phyloP scores from a whole-genome alignment of 2,888 invertebrate genomes.

The Aphodius sticticus region DNA sequence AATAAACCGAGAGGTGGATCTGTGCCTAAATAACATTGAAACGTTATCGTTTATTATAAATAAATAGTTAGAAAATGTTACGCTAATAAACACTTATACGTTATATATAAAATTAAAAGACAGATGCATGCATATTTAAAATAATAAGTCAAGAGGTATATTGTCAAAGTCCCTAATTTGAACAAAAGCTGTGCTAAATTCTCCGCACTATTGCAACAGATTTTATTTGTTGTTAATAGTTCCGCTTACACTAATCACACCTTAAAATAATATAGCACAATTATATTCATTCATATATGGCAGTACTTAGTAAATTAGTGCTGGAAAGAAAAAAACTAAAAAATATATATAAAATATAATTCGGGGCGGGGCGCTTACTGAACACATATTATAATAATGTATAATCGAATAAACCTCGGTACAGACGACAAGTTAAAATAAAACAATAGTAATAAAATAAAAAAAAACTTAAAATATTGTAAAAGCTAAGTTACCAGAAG shows the following conservation, averaged over 20 bases:
- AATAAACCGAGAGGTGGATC: background rate
- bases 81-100: background rate
- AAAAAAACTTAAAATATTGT: slow-evolving; percentile 23
- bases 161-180: slow-evolving; percentile 4
- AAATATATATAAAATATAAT: slow-evolving; percentile 7
- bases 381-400: slow-evolving; percentile 21
- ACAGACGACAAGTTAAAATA: slow-evolving; percentile 19
- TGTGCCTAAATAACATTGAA: background rate
- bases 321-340: slow-evolving; percentile 7
- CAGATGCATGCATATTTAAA: background rate
- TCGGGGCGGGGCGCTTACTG: background rate
- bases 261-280: slow-evolving; percentile 21
- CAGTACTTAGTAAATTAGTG: slow-evolving; percentile 6
- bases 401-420: slow-evolving; percentile 17
- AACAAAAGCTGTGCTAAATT: background rate
- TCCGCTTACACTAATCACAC: background rate
- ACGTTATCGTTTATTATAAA: background rate
- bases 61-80: background rate
- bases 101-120: background rate
- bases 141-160: slow-evolving; percentile 17
- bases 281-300: slow-evolving; percentile 6
- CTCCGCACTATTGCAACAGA: background rate
- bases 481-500: slow-evolving; percentile 17
- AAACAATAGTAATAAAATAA: slow-evolving; percentile 15
- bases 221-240: slow-evolving; percentile 4